Evolutionary conservation across 2,797 vertebrate genomes (phyloP), one percentile per base, ranked within the genome.

Genomic region (Xenopus petersii): DNA sequence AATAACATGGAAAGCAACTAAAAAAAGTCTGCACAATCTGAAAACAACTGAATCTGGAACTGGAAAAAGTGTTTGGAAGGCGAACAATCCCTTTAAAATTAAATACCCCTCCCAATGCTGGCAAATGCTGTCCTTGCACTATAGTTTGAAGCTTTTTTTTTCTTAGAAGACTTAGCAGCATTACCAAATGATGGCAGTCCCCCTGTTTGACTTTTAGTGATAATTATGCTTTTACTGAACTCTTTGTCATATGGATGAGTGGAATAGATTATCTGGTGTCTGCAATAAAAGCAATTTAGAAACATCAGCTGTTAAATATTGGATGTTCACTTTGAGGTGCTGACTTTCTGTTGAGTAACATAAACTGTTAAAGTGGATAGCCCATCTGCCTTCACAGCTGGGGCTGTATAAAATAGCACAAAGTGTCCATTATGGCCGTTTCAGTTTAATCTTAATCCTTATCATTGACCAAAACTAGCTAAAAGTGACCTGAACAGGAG

Each of bases 311-410:
- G 26, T 30, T 30, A 30, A 30, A 30, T 30, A 60, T 60, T 56
- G 21, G 8, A 60, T 60, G 58, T 60, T 24, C 55, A 58, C n/a
- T 60, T 56, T 60, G 8, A 26, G 17, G 13, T 16, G 4, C 8
- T 24, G 58, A n/a, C 21, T 26, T 21, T 21, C 58, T 59, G 58
- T 13, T 59, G 21, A 24, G 58, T 21, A 12, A 24, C 5, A 10
- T 60, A 26, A 60, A 24, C 21, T 24, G 58, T 59, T 59, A n/a
- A 60, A 60, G 58, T 24, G 58, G 58, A 11, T 2, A 17, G 16
- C 12, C 58, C 58, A 60, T 60, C 58, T 60, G 58, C 21, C 24
- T 60, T 24, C 58, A 24, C 58, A 60, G 58, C 58, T 60, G 58
- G 58, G 24, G 17, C 17, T 60, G 58, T 60, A 26, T 60, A 56